A percentile compares a stretch with the other conserved stretches of the same genome.
Conservation (phyloP, 2,113 vertebrate species). For the Ptychochromis oligacanthus region DNA sequence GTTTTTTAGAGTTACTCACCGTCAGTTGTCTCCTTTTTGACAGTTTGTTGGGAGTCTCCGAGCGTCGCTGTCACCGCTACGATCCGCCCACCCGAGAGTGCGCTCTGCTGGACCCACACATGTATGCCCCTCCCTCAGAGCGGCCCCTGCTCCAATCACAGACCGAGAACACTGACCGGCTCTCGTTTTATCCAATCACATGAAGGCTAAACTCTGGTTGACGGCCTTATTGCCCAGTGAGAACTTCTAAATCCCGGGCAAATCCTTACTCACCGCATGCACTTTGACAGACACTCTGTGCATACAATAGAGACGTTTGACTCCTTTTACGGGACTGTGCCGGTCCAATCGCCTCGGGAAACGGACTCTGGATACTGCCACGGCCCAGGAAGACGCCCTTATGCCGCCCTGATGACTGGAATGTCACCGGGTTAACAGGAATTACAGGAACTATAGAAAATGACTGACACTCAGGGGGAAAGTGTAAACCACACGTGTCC, state of each 20-base stretch:
- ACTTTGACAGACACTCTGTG: conserved; percentile 70
- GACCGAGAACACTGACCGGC: accelerated
- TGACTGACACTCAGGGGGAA: not conserved
- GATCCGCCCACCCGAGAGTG: conserved; percentile 78
- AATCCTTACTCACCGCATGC: not conserved
- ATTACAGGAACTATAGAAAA: not conserved
- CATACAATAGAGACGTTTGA: conserved; percentile 76
- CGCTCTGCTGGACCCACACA: conserved; percentile 33
- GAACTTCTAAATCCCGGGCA: not conserved
- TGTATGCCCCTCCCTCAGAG: conserved; percentile 16
- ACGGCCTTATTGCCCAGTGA: conserved; percentile 6
- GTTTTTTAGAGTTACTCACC: conserved; percentile 71
- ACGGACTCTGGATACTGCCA: conserved; percentile 18
- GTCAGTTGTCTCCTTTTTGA: conserved; percentile 73
- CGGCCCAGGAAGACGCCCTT: conserved; percentile 51
- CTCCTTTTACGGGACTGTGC: conserved; percentile 78
- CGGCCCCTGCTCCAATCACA: conserved; percentile 51
- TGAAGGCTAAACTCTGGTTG: accelerated
- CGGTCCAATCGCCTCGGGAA: conserved; percentile 64
- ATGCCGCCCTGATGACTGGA: conserved; percentile 17
- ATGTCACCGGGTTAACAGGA: conserved; percentile 41
- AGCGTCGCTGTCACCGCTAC: conserved; percentile 71
- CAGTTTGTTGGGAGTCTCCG: conserved; percentile 74
- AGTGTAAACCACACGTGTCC: not conserved
- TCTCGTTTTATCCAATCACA: conserved; percentile 27